phyloP scores from a whole-genome alignment of 2,888 invertebrate species.

The Mesochorus sp. region DNA sequence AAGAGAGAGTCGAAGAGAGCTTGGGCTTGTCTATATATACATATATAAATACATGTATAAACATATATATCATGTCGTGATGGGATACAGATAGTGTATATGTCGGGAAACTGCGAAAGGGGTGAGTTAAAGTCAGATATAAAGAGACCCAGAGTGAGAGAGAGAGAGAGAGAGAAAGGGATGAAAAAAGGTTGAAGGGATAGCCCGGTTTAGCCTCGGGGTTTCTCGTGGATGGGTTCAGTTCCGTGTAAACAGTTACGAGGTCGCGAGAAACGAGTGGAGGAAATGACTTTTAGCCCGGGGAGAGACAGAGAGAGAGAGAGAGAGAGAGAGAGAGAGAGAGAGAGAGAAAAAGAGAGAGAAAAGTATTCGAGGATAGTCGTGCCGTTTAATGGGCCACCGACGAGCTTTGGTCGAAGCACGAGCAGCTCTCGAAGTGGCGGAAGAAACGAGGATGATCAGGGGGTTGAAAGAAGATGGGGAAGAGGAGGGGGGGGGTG shows the following conservation, averaged over 20 bases:
- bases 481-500: not conserved
- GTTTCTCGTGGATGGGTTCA: conserved; percentile 45
- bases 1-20: conserved; percentile 31
- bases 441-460: too few species aligned
- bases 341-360: conserved; percentile 31
- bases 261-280: conserved; percentile 57
- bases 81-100: conserved; percentile 13
- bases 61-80: not conserved
- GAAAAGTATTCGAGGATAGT: too few species aligned
- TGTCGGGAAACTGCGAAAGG: conserved; percentile 17
- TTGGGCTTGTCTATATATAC: too few species aligned
- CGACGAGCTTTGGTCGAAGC: too few species aligned
- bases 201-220: conserved; percentile 41
- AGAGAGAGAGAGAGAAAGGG: too few species aligned
- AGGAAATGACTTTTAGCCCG: conserved; percentile 64
- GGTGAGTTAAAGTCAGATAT: too few species aligned
- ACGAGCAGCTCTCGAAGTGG: too few species aligned
- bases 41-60: too few species aligned
- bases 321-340: conserved; percentile 20
- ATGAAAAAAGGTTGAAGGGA: conserved; percentile 13
- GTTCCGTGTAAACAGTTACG: conserved; percentile 60
- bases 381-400: too few species aligned
- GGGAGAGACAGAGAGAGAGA: conserved; percentile 23
- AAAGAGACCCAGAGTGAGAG: conserved; percentile 12
- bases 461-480: too few species aligned